Evolutionary conservation across 2,888 invertebrate species (phyloP).

Genomic region (Eledona agricola): DNA sequence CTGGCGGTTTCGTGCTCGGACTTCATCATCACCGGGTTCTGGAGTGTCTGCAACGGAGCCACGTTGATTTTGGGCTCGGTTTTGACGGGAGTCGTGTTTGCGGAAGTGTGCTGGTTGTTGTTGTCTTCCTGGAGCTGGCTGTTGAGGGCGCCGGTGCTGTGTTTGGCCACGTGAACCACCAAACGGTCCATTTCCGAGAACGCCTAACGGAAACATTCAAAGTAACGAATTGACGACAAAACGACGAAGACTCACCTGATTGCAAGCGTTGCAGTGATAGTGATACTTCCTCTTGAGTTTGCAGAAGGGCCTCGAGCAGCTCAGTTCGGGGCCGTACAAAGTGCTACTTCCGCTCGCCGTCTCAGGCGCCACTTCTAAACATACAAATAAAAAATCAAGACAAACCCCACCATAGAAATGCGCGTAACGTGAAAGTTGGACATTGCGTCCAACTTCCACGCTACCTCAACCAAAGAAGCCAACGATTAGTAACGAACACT

Average conservation of each 20-base stretch:
- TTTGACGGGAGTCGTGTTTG: slow-evolving; percentile 51
- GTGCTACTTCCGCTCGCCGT: slow-evolving; percentile 60
- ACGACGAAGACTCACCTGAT: slow-evolving; percentile 65
- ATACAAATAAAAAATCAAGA: no score
- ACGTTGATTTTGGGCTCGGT: slow-evolving; percentile 59
- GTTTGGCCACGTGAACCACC: slow-evolving; percentile 75
- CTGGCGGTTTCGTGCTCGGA: slow-evolving; percentile 31
- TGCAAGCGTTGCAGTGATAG: slow-evolving; percentile 82
- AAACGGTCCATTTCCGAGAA: slow-evolving; percentile 77
- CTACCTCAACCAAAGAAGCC: slow-evolving; percentile 17
- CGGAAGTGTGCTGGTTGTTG: slow-evolving; percentile 50
- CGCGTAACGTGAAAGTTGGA: no score
- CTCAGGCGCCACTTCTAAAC: no score
- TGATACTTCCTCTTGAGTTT: slow-evolving; percentile 81
- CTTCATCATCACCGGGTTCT: slow-evolving; percentile 46
- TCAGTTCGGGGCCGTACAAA: slow-evolving; percentile 71
- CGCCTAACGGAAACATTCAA: slow-evolving; percentile 60
- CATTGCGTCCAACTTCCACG: no score
- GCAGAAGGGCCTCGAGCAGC: slow-evolving; percentile 81
- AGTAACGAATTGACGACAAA: no score
- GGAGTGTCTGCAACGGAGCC: slow-evolving; percentile 59
- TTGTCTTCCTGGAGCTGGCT: slow-evolving; percentile 60
- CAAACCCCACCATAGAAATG: no score
- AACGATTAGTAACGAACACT: slow-evolving; percentile 29
- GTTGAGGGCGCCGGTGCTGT: slow-evolving; percentile 69